A percentile compares a stretch with the other conserved stretches of the same genome.
phyloP scores from a whole-genome alignment of 2,888 invertebrate species.

The Drosophila tanythrix region DNA sequence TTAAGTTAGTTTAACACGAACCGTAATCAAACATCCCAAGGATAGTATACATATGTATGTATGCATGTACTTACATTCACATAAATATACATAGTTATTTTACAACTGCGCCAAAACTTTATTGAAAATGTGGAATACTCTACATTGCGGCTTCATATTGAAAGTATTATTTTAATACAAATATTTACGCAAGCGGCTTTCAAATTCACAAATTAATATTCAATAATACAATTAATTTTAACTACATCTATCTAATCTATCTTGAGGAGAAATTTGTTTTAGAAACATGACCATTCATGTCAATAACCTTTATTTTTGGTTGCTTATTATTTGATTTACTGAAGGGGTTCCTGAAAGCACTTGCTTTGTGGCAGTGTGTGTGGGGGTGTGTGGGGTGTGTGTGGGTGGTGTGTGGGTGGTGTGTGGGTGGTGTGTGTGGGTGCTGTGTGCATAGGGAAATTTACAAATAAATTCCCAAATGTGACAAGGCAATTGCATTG shows the following conservation, averaged over 20 bases:
- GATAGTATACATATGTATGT: neutral
- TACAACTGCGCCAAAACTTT: neutral
- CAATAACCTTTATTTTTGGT: conserved; percentile 43
- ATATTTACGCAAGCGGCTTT: neutral
- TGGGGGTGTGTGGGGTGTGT: conserved; percentile 3
- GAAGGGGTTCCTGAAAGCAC: conserved; percentile 20
- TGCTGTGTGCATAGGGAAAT: conserved; percentile 52
- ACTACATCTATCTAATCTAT: neutral
- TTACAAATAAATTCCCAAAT: conserved; percentile 77
- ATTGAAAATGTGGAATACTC: neutral
- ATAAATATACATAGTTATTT: neutral
- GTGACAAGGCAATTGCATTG: conserved; percentile 79
- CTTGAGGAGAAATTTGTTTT: conserved; percentile 25
- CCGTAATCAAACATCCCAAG: neutral
- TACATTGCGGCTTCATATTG: neutral
- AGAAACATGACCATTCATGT: conserved; percentile 28
- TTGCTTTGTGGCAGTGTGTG: neutral
- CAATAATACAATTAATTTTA: neutral
- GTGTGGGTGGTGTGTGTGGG: conserved; percentile 2
- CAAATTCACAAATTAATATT: neutral
- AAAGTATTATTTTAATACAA: neutral
- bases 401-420: conserved; percentile 36
- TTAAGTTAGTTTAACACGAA: neutral
- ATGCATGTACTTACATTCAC: neutral
- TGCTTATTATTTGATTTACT: conserved; percentile 47